Conservation (phyloP, 2,888 invertebrate genomes). For the Limnephilus rhombicus region DNA sequence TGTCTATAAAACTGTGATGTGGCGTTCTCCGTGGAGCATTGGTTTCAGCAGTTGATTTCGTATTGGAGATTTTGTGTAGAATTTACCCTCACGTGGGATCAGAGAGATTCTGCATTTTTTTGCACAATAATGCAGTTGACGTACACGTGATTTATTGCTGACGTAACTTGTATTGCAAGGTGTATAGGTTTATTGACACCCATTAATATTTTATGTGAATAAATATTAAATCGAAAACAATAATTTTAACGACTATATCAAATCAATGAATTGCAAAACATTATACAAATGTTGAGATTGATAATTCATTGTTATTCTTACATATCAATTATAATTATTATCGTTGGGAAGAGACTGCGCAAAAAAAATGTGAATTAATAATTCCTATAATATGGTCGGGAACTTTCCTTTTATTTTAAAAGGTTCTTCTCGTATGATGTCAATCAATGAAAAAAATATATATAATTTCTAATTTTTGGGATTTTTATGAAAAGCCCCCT, state of each 20-base stretch:
- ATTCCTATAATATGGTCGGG: not conserved
- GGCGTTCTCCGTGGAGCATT: not conserved
- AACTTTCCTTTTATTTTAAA: not conserved
- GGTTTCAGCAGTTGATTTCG: not conserved
- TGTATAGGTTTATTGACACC: too few relatives aligned
- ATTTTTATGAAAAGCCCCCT: too few relatives aligned
- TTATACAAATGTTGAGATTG: not conserved
- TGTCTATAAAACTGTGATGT: not conserved
- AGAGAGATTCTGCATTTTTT: too few relatives aligned
- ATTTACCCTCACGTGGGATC: too few relatives aligned
- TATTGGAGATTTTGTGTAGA: not conserved
- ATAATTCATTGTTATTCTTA: not conserved
- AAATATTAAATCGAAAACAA: not conserved
- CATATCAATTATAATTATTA: not conserved
- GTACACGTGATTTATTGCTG: too few relatives aligned
- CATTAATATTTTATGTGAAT: too few relatives aligned
- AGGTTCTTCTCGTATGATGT: not conserved
- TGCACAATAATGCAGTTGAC: too few relatives aligned
- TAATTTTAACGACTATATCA: not conserved
- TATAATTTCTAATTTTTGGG: too few relatives aligned
- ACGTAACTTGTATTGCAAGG: too few relatives aligned
- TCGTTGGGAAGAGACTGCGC: not conserved
- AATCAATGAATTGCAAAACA: not conserved
- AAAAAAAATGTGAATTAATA: not conserved
- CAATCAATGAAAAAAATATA: too few relatives aligned